Base-by-base conservation (phyloP, 2,888 invertebrate species). In the Capitulum mitella region DNA sequence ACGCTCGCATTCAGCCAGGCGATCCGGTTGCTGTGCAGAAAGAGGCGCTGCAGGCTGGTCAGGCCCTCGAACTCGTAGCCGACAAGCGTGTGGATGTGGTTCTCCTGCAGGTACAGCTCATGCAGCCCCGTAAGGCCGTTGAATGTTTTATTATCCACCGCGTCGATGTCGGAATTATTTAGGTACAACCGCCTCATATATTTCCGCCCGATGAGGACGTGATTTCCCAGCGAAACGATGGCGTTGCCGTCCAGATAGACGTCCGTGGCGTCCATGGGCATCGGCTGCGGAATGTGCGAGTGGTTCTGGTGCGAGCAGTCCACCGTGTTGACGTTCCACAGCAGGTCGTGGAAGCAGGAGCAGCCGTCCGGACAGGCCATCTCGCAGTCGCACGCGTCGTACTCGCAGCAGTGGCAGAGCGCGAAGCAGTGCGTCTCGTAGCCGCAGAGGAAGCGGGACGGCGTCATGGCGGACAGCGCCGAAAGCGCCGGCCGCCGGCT, bases 301-400 rank as follows among this genome's bases (percentile, higher is more conserved):
- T 94, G 94, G 80, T 91, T 91, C 54, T 91, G 91, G 79, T 89
- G 91, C 34, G 93, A 93, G 87, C 96, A 96, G 86, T 95, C 94
- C 82, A 96, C 95, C 82, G 96, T 93, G 85, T 96, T 96, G 3
- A 94, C 93, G 34, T 93, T 91, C 95, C 96, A 97, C 79, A 93
- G 91, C 84, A 94, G 93, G 87, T 97, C 96, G 85, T 95, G 94
- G 88, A 95, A 97, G 85, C 97, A 97, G 80, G 93, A 93, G 88
- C 97, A 97, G 86, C 95, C 94, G 77, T 89, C 90, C 77, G 97
- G 97, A 86, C 97, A 97, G 82, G 93, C 95, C 93, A 96, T 96
- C 88, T 96, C 94, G 88, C 97, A 97, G 87, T 97, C 97, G 88
- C 97, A 97, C 78, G 95, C 95, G 86, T 95, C 96, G 86, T 95